Conservation (phyloP, 2,113 vertebrate genomes). For the Camelus bactrianus region DNA sequence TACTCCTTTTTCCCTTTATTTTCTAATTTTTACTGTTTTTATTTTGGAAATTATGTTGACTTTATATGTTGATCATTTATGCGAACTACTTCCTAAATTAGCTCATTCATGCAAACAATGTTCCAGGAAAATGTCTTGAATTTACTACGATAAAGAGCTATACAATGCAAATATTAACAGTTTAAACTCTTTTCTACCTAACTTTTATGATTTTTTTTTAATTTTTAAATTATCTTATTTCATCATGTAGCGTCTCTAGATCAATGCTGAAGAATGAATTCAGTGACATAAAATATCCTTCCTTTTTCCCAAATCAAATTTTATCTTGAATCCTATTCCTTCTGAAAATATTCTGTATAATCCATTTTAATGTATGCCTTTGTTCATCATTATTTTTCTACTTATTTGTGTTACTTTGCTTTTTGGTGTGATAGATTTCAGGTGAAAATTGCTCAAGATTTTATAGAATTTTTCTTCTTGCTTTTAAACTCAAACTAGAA, state of each 20-base stretch:
- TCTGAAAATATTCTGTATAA: neutral
- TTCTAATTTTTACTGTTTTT: neutral
- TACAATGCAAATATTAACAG: neutral
- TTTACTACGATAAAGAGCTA: neutral
- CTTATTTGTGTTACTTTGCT: neutral
- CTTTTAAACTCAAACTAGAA: constrained; percentile 2
- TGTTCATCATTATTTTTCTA: neutral
- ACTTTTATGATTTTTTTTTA: neutral
- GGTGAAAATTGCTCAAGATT: neutral
- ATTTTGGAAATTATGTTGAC: neutral
- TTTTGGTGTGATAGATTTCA: neutral
- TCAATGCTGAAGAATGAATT: neutral
- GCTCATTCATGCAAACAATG: neutral
- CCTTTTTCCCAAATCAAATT: neutral
- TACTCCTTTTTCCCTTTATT: neutral
- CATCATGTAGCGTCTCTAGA: neutral
- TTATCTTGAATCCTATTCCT: neutral
- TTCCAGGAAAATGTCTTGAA: neutral
- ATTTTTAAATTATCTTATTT: neutral
- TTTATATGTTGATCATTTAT: neutral
- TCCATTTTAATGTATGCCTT: neutral
- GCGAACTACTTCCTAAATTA: neutral
- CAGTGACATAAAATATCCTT: neutral
- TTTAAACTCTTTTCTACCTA: neutral
- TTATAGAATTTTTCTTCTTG: neutral